phyloP scores from a whole-genome alignment of 1,140 invertebrate species.

The Drosophila sp. region DNA sequence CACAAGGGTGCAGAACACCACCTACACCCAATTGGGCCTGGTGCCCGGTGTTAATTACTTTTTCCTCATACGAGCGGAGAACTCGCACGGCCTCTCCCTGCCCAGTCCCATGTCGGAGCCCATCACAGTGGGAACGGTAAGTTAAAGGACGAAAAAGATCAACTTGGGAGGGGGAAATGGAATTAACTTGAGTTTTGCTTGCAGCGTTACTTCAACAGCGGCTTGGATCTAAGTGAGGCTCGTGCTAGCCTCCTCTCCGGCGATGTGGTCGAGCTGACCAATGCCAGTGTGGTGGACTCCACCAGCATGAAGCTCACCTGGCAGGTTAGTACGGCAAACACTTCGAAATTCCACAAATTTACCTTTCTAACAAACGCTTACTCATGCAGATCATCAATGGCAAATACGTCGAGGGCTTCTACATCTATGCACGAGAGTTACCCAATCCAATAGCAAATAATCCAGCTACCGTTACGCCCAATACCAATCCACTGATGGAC shows the following conservation, averaged over 20 bases:
- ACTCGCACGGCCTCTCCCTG: constrained; percentile 90
- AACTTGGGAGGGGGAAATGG: neutral
- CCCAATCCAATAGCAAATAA: constrained; percentile 69
- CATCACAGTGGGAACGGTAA: constrained; percentile 83
- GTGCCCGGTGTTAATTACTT: constrained; percentile 91
- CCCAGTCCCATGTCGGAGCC: constrained; percentile 89
- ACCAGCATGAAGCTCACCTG: constrained; percentile 93
- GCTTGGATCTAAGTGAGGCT: constrained; percentile 86
- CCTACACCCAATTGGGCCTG: constrained; percentile 87
- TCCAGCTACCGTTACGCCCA: constrained; percentile 44
- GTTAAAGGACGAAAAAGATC: constrained; percentile 18
- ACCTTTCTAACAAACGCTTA: constrained; percentile 26
- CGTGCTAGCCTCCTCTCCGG: constrained; percentile 87
- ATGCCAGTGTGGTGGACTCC: constrained; percentile 91
- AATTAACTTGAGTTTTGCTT: neutral
- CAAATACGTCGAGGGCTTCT: constrained; percentile 87
- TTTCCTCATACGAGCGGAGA: constrained; percentile 93
- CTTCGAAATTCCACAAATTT: neutral
- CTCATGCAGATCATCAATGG: constrained; percentile 85
- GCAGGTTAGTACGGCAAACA: constrained; percentile 86
- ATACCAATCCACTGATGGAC: constrained; percentile 68
- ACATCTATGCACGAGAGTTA: constrained; percentile 84
- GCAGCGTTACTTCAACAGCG: constrained; percentile 84
- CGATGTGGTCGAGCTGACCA: constrained; percentile 90
- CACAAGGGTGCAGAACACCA: constrained; percentile 85